Conservation (phyloP, 35 echinoderm and acorn worm genomes). For the Ophioderma brevispina region DNA sequence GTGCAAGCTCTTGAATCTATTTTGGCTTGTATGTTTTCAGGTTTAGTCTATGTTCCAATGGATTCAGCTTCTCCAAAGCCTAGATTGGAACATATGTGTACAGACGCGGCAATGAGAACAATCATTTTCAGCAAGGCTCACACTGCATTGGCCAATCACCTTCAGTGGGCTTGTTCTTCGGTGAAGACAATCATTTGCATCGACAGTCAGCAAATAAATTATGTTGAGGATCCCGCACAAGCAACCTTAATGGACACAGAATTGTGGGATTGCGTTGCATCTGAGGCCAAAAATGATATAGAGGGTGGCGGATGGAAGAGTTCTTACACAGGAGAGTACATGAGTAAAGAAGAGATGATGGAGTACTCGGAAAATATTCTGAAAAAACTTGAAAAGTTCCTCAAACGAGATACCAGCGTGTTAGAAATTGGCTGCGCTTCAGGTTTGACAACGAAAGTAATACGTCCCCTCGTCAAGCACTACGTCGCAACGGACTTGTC, state of each 20-base stretch:
- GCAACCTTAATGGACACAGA: background rate
- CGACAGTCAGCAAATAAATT: background rate
- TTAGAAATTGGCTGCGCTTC: conserved; percentile 21
- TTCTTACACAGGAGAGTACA: conserved; percentile 19
- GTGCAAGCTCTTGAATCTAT: background rate
- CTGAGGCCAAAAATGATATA: conserved; percentile 13
- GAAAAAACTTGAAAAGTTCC: background rate
- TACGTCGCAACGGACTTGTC: conserved; percentile 10
- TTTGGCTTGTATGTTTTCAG: conserved; percentile 9
- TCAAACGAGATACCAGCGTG: background rate
- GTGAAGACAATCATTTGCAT: conserved; percentile 20
- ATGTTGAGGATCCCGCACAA: background rate
- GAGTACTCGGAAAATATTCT: conserved; percentile 11
- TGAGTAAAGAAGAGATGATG: conserved; percentile 5
- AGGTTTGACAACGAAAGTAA: conserved; percentile 6
- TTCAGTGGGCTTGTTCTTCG: background rate
- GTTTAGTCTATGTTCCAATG: conserved; percentile 15
- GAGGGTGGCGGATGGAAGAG: conserved; percentile 27
- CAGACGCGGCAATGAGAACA: background rate
- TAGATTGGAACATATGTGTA: conserved; percentile 29
- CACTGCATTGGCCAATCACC: background rate
- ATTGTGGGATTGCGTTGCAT: conserved; percentile 10
- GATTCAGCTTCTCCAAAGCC: background rate
- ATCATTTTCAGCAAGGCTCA: background rate
- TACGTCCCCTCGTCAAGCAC: background rate